These are phyloP conservation scores for mouse (Mus musculus) DNA, from an alignment of 2,113 vertebrate genomes.

Conservation along the genomic window DNA sequence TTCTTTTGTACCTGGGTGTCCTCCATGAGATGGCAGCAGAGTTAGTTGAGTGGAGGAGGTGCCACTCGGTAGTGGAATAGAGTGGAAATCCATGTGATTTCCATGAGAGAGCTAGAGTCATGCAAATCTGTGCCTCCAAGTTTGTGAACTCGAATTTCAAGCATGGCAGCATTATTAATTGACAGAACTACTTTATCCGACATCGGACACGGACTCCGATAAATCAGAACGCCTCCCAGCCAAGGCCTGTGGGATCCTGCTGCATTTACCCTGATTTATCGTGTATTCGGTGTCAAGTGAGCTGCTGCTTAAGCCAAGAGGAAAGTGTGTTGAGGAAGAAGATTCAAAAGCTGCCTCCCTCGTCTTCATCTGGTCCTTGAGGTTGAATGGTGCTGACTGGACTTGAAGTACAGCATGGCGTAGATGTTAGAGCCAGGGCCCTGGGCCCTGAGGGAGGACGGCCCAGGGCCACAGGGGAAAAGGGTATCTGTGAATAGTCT, in stretches of 20 bases:
- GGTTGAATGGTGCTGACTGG: accelerated
- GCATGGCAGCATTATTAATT: not conserved
- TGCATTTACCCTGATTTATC: not conserved
- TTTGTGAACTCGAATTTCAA: not conserved
- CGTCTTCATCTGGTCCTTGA: accelerated
- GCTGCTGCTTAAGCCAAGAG: not conserved
- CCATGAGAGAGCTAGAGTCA: not conserved
- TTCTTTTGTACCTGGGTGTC: not conserved
- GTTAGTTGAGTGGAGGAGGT: accelerated
- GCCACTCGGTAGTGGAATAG: accelerated
- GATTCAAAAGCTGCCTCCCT: too few relatives aligned
- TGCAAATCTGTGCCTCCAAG: not conserved
- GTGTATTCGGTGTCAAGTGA: not conserved
- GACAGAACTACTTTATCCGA: not conserved
- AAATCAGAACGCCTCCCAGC: not conserved
- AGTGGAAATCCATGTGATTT: too few relatives aligned
- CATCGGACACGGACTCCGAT: not conserved
- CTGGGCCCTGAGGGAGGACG: accelerated
- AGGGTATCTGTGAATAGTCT: accelerated
- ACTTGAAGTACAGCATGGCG: accelerated
- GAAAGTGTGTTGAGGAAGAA: not conserved
- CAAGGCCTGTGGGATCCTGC: not conserved
- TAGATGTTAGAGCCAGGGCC: accelerated
- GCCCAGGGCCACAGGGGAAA: too few relatives aligned
- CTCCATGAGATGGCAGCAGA: not conserved